Conservation (phyloP, 2,797 vertebrate genomes). For the Esox lucius region DNA sequence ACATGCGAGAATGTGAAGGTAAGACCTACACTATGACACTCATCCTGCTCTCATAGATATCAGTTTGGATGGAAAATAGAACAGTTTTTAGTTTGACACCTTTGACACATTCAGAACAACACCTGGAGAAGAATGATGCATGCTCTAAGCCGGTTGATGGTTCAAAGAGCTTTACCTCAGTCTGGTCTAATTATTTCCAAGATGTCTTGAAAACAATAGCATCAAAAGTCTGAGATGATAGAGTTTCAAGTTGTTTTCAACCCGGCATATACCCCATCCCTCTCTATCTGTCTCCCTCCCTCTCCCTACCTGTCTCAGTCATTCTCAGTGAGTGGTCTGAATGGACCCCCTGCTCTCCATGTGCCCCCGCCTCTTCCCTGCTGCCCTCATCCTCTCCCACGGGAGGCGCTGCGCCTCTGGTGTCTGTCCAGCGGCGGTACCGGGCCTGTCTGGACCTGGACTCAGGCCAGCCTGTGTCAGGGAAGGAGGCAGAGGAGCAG, state of each 20-base stretch:
- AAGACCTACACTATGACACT: slow-evolving; percentile 13
- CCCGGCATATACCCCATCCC: not conserved
- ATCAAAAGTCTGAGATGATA: too few relatives aligned
- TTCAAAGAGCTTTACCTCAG: too few relatives aligned
- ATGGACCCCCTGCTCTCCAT: slow-evolving; percentile 85
- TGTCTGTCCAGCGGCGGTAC: slow-evolving; percentile 81
- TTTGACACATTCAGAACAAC: not conserved
- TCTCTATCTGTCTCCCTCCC: not conserved
- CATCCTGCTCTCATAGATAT: not conserved
- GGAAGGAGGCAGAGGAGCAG: slow-evolving; percentile 41
- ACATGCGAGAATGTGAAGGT: slow-evolving; percentile 78
- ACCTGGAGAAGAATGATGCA: too few relatives aligned
- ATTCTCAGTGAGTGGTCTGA: slow-evolving; percentile 86
- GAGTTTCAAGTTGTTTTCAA: not conserved
- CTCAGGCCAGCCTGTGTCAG: slow-evolving; percentile 67
- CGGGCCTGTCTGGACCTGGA: slow-evolving; percentile 83
- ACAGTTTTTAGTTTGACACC: not conserved
- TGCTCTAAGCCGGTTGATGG: too few relatives aligned
- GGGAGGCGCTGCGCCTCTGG: slow-evolving; percentile 27
- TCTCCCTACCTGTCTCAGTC: slow-evolving; percentile 52
- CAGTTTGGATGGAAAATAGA: not conserved
- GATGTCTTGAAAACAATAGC: too few relatives aligned
- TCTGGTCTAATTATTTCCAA: too few relatives aligned
- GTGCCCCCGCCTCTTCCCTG: slow-evolving; percentile 58
- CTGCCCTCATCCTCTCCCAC: slow-evolving; percentile 14